Percentiles rank a stretch among this genome's conserved stretches.
These are phyloP conservation scores for Panthera leo DNA, from an alignment of 2,113 vertebrate species.

Conservation along the genomic window DNA sequence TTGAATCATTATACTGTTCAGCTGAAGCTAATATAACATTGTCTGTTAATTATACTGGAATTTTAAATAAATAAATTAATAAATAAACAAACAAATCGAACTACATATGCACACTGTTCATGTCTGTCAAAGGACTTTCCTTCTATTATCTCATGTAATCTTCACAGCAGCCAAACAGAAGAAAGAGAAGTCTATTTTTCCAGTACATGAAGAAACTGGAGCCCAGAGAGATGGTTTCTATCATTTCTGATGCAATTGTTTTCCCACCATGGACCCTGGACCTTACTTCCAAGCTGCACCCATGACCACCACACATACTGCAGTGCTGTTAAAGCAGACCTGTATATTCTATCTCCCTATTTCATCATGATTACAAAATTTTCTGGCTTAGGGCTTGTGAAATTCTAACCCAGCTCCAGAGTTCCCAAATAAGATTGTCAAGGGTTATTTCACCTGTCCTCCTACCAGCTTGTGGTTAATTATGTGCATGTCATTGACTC, in stretches of 20 bases:
- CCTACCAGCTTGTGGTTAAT: background rate
- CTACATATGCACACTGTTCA: background rate
- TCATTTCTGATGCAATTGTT: background rate
- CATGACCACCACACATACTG: background rate
- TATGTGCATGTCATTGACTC: background rate
- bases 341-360: background rate
- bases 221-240: background rate
- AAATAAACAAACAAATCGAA: no score
- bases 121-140: background rate
- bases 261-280: background rate
- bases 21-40: background rate
- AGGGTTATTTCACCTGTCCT: background rate
- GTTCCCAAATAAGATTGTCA: background rate
- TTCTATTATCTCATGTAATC: background rate
- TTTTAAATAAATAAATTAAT: background rate
- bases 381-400: background rate
- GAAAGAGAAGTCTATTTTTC: background rate
- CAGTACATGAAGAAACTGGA: background rate
- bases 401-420: background rate
- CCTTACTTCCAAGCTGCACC: background rate
- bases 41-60: background rate
- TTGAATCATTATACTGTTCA: background rate
- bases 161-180: background rate
- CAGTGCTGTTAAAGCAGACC: background rate
- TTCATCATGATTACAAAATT: background rate